Evolutionary conservation across 2,113 vertebrate genomes (phyloP).

Genomic region (Clupea harengus): DNA sequence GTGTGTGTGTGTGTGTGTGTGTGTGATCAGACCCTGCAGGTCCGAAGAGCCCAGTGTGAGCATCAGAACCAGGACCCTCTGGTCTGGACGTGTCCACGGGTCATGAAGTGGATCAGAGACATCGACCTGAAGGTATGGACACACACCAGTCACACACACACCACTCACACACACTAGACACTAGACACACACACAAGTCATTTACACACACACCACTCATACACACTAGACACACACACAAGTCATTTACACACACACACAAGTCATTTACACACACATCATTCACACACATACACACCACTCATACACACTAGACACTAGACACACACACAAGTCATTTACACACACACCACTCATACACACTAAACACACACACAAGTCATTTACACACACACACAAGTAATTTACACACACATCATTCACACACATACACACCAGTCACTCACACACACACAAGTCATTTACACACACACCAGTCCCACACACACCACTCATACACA

Average conservation of each 20-base stretch:
- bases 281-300: not conserved
- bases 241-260: not conserved
- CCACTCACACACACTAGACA: too few species aligned
- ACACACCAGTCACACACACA: not conserved
- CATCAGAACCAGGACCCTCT: conserved; percentile 77
- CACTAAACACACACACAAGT: not conserved
- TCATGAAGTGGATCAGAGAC: conserved; percentile 82
- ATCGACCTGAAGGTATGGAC: conserved; percentile 81
- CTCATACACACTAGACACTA: too few species aligned
- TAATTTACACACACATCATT: too few species aligned
- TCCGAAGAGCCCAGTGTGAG: conserved; percentile 76
- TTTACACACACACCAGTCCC: too few species aligned
- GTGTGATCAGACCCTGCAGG: conserved; percentile 71
- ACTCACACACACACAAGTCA: too few species aligned
- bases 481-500: too few species aligned
- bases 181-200: not conserved
- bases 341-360: not conserved
- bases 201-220: too few species aligned
- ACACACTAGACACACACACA: not conserved
- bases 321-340: not conserved
- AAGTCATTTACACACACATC: too few species aligned
- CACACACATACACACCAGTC: too few species aligned
- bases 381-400: not conserved
- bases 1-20: not conserved
- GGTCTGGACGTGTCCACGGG: conserved; percentile 83